Percentiles rank a stretch among this genome's conserved stretches.
Evolutionary conservation across 2,888 invertebrate genomes (phyloP).

Genomic region (Adineta ricciae): DNA sequence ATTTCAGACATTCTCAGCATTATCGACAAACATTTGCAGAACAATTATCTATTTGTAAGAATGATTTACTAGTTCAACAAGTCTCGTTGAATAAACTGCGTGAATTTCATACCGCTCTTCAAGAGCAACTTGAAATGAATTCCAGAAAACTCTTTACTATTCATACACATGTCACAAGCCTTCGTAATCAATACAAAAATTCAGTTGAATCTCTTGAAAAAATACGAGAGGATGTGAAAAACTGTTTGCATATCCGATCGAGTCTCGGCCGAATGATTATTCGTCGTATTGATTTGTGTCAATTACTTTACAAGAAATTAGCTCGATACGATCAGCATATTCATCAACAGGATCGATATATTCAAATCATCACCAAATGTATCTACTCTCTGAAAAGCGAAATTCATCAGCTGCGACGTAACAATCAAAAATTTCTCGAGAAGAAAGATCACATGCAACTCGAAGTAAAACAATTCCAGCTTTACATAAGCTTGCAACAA

Average conservation of each 20-base stretch:
- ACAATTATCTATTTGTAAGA: not conserved
- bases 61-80: not conserved
- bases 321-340: not conserved
- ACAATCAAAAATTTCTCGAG: not conserved
- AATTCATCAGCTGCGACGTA: not conserved
- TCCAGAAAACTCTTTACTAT: not conserved
- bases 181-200: not conserved
- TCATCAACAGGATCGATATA: not conserved
- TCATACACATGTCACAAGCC: not conserved
- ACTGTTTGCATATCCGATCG: not conserved
- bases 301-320: not conserved
- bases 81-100: not conserved
- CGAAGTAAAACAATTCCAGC: not conserved
- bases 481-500: not conserved
- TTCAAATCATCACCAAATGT: not conserved
- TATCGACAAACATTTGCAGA: not conserved
- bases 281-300: not conserved
- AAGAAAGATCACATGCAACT: not conserved
- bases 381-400: not conserved
- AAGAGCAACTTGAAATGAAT: not conserved
- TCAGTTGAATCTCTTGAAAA: not conserved
- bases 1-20: not conserved
- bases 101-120: not conserved
- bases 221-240: not conserved
- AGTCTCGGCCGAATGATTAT: not conserved